phyloP scores from a whole-genome alignment of 2,113 vertebrate species.

The Empidonax traillii region DNA sequence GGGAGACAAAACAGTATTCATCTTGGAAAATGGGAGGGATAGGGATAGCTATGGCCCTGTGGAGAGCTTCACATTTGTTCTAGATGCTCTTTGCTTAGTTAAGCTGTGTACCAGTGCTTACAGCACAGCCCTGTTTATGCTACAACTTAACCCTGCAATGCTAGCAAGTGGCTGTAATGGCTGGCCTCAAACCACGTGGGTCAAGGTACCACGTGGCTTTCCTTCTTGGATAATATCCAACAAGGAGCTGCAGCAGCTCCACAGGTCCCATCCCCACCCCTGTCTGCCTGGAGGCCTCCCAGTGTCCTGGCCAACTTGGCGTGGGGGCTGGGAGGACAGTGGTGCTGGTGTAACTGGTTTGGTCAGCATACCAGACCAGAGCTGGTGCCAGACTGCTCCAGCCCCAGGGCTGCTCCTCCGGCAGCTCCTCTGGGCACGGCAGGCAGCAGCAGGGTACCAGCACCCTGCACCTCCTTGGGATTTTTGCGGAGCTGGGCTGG shows the following conservation, averaged over 20 bases:
- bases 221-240: neutral
- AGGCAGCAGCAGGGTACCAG: neutral
- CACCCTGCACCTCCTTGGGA: accelerated
- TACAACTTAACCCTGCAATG: neutral
- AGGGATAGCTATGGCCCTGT: neutral
- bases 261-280: neutral
- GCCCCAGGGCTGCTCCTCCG: neutral
- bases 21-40: neutral
- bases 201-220: neutral
- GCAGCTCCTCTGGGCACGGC: accelerated
- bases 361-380: neutral
- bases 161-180: neutral
- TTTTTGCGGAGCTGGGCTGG: neutral
- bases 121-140: neutral
- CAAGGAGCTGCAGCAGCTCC: neutral
- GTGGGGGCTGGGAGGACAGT: neutral
- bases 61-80: neutral
- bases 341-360: slow-evolving; percentile 45
- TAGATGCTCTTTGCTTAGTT: neutral
- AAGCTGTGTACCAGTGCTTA: neutral
- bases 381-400: neutral
- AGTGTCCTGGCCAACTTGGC: accelerated
- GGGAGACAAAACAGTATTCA: neutral
- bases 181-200: neutral
- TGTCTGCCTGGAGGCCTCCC: neutral